phyloP scores from a whole-genome alignment of 1,140 invertebrate species.

The Scylla paramamosain region DNA sequence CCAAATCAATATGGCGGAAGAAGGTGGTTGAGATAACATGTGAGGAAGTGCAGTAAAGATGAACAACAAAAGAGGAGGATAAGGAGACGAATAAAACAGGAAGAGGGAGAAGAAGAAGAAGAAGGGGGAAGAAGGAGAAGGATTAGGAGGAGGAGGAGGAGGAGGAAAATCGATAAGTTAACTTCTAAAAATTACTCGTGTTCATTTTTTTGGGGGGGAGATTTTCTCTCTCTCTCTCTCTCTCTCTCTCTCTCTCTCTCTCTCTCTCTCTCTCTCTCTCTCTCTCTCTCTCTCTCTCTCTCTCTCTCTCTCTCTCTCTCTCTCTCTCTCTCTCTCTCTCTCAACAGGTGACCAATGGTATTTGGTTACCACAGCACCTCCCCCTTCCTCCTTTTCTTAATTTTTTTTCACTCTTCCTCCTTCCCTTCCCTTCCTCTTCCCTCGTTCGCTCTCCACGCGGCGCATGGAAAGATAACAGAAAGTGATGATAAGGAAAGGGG shows the following conservation, averaged over 20 bases:
- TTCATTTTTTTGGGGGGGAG: too few relatives aligned
- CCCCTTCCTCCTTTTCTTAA: too few relatives aligned
- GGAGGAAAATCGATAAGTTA: neutral
- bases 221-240: constrained; percentile 42
- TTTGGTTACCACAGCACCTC: too few relatives aligned
- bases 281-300: constrained; percentile 50
- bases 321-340: constrained; percentile 24
- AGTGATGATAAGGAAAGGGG: too few relatives aligned
- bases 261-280: constrained; percentile 45
- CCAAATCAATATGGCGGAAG: neutral
- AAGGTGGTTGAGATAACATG: neutral
- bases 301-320: constrained; percentile 43
- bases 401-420: neutral
- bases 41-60: neutral
- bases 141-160: neutral
- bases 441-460: neutral
- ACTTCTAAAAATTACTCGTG: neutral
- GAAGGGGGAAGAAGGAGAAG: neutral
- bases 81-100: neutral
- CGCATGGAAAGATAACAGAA: too few relatives aligned
- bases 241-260: constrained; percentile 48
- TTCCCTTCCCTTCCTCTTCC: neutral
- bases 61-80: neutral
- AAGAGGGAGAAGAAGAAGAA: neutral
- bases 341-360: neutral